Percentiles rank a stretch among this genome's conserved stretches.
Evolutionary conservation across 2,888 invertebrate genomes (phyloP).

Genomic region (Sphaerophoria taeniata): DNA sequence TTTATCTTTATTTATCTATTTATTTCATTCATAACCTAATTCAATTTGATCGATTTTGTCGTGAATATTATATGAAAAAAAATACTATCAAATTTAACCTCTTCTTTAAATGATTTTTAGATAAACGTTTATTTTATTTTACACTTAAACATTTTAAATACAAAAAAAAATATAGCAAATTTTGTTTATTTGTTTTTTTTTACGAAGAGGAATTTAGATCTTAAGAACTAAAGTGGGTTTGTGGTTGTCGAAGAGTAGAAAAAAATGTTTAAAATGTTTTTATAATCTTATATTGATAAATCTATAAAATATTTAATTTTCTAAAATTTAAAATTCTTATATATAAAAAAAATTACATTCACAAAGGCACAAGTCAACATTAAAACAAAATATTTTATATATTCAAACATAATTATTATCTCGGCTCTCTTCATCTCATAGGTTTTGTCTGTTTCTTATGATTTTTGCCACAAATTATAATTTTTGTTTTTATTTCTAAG

Average conservation of each 20-base stretch:
- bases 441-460: conserved; percentile 21
- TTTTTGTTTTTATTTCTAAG: conserved; percentile 49
- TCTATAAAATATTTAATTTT: conserved; percentile 19
- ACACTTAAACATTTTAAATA: conserved; percentile 41
- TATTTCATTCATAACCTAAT: conserved; percentile 42
- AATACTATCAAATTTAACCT: conserved; percentile 46
- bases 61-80: conserved; percentile 60
- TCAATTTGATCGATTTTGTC: conserved; percentile 58
- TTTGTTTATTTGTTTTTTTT: conserved; percentile 22
- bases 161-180: conserved; percentile 20
- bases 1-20: conserved; percentile 70
- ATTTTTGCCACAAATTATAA: conserved; percentile 34
- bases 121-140: conserved; percentile 53
- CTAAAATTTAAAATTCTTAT: conserved; percentile 15
- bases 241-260: conserved; percentile 60
- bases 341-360: conserved; percentile 64
- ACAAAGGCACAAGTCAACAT: conserved; percentile 84
- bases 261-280: conserved; percentile 58
- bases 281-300: too few relatives aligned
- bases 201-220: conserved; percentile 46
- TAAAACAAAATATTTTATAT: conserved; percentile 79
- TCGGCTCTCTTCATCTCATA: conserved; percentile 36
- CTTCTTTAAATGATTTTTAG: conserved; percentile 42
- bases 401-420: conserved; percentile 49
- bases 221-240: conserved; percentile 50